A percentile compares a stretch with the other conserved stretches of the same genome.
These are phyloP conservation scores for Micromys minutus DNA, from an alignment of 2,113 vertebrate genomes.

Conservation along the genomic window DNA sequence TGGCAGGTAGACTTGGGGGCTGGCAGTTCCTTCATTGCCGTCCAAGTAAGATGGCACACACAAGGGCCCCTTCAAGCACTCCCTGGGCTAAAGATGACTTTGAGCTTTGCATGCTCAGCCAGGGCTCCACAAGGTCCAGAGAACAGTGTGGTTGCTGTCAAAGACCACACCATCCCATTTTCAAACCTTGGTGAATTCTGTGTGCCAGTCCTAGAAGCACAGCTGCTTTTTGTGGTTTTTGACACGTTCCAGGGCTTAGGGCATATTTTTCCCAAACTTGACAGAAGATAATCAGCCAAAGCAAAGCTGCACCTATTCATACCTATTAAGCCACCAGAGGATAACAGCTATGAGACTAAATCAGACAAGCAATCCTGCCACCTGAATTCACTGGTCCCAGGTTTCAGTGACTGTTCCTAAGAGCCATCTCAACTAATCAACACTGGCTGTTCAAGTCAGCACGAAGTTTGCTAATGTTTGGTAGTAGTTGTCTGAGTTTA, in stretches of 20 bases:
- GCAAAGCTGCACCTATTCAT: neutral
- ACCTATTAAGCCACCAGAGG: neutral
- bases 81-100: too few relatives aligned
- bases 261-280: neutral
- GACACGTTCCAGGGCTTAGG: neutral
- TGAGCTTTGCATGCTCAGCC: neutral
- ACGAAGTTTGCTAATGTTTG: neutral
- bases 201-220: neutral
- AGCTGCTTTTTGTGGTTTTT: neutral
- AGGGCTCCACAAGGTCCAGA: neutral
- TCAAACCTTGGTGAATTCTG: neutral
- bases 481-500: neutral
- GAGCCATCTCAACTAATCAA: neutral
- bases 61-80: too few relatives aligned
- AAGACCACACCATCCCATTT: neutral
- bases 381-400: neutral
- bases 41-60: neutral
- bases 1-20: neutral
- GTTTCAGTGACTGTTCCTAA: neutral
- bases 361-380: neutral
- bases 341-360: neutral
- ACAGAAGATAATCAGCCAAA: neutral
- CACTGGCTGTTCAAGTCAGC: neutral
- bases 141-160: neutral
- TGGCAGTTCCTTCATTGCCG: neutral